Evolutionary conservation across 1,140 invertebrate genomes (phyloP), one percentile per base, ranked within the genome.

Genomic region (Euwallacea similis): DNA sequence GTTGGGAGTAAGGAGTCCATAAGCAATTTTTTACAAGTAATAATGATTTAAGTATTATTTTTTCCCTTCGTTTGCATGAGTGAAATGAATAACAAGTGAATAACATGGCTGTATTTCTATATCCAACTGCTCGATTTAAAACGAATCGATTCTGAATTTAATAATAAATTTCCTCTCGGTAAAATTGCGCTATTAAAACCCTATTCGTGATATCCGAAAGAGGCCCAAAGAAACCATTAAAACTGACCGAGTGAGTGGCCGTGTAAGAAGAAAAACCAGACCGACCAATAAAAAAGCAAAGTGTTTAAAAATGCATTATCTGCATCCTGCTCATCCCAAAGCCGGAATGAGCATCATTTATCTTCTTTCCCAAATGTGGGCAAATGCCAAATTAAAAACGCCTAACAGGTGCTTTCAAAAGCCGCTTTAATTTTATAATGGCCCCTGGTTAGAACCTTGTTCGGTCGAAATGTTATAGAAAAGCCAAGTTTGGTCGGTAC

Each of bases 221-320:
- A 33, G 42, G 46, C 54, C 55, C 10, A 67, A 67, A 58, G 65
- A 56, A 67, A 67, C 42, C 46, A 68, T 60, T 68, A 68, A 68
- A 68, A 13, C 66, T 58, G 65, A 67, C 65, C 54, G 65, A 67
- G 53, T 68, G 66, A 58, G 53, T 68, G 66, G 66, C 21, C 58
- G 58, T 21, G 43, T 11, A 68, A 59, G 11, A 33, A 33, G 21
- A 68, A 68, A 68, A 55, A 61, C 44, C 43, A 33, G 46, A 60
- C 42, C 44, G 56, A 47, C 43, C 15, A 59, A 68, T 68, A 68
- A 68, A 68, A 68, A 67, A 68, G 15, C 42, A 68, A 68, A 21
- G 66, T 68, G 66, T 61, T 68, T 68, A 68, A 67, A 67, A 67
- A 69, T 69, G 67, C 67, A 69, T 69, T 69, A 62, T 69, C 67